These are phyloP conservation scores for Proisotoma minuta DNA, from an alignment of 2,888 invertebrate species.

Conservation along the genomic window DNA sequence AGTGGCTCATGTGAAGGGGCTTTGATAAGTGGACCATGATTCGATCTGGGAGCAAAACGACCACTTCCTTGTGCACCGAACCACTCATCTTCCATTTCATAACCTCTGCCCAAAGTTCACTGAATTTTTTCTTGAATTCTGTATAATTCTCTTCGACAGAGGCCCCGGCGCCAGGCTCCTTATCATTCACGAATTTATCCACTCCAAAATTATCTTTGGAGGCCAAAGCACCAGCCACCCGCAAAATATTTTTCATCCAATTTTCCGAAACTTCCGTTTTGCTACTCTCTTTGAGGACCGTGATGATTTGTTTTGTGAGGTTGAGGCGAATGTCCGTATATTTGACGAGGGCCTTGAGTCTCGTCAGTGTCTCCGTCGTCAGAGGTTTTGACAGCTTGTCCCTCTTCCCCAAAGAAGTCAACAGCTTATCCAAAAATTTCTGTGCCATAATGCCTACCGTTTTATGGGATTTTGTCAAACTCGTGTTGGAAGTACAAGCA, in stretches of 20 bases:
- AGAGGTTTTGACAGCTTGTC: neutral
- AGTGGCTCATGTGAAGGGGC: constrained; percentile 81
- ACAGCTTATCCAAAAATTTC: neutral
- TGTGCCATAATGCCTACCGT: too few species aligned
- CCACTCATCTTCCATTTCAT: constrained; percentile 63
- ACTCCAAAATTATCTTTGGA: constrained; percentile 22
- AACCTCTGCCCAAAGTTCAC: constrained; percentile 64
- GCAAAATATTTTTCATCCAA: constrained; percentile 31
- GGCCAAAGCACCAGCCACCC: constrained; percentile 21
- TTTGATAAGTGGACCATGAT: constrained; percentile 73
- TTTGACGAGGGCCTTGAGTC: constrained; percentile 27
- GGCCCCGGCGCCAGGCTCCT: neutral
- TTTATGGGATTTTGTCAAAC: too few species aligned
- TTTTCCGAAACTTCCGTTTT: constrained; percentile 21
- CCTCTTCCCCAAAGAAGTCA: neutral
- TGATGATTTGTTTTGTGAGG: constrained; percentile 18
- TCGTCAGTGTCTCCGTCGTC: neutral
- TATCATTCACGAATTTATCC: constrained; percentile 21
- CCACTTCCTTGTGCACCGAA: constrained; percentile 67
- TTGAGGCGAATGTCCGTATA: constrained; percentile 31
- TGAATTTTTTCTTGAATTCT: constrained; percentile 39
- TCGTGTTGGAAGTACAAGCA: too few species aligned
- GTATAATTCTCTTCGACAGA: constrained; percentile 16
- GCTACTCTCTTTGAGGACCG: neutral
- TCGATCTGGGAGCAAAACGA: constrained; percentile 75